These are phyloP conservation scores for Seira sanloemensis DNA, from an alignment of 2,888 invertebrate species.

Conservation along the genomic window DNA sequence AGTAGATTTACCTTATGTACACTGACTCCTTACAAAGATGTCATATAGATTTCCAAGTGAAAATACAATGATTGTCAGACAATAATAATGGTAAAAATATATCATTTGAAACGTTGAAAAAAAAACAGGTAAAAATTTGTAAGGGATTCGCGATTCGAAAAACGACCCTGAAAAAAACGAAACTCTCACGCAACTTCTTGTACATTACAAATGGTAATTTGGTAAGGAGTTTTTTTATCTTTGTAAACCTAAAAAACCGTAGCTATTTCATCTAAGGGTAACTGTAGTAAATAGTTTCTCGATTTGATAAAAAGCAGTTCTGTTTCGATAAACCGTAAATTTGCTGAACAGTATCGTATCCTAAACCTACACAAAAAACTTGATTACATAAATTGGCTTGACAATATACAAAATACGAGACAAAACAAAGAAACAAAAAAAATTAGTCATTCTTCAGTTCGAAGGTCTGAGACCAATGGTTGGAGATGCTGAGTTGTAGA, in stretches of 20 bases:
- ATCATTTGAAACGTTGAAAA: too few species aligned
- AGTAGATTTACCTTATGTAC: too few species aligned
- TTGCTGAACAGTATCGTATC: neutral
- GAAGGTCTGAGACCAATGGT: constrained; percentile 57
- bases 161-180: neutral
- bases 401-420: neutral
- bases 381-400: neutral
- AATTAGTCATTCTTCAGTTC: constrained; percentile 44
- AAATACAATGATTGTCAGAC: too few species aligned
- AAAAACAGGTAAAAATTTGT: too few species aligned
- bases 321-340: neutral
- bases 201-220: neutral
- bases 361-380: neutral
- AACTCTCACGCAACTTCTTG: neutral
- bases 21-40: too few species aligned
- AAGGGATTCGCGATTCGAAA: neutral
- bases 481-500: constrained; percentile 53
- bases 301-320: constrained; percentile 44
- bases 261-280: constrained; percentile 31
- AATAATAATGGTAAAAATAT: too few species aligned
- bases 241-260: neutral
- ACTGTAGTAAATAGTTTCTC: constrained; percentile 37
- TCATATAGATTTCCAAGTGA: too few species aligned
- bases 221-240: neutral
- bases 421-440: neutral